Percentiles rank a stretch among this genome's conserved stretches.
These are phyloP conservation scores for Drosophila sp. DNA, from an alignment of 1,140 invertebrate species.

Conservation along the genomic window DNA sequence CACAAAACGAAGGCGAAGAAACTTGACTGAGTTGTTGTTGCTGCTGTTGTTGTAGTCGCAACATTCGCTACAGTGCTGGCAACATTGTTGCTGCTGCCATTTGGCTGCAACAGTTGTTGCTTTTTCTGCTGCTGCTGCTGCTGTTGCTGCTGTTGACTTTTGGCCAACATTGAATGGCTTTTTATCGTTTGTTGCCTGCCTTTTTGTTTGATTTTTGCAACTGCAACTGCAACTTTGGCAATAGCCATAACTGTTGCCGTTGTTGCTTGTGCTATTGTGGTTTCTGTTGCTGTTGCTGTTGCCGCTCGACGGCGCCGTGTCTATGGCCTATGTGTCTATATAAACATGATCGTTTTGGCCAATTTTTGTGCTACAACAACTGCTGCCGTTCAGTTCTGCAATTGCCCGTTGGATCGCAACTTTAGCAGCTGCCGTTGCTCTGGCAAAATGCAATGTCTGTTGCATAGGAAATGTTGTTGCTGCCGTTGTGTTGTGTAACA, in stretches of 20 bases:
- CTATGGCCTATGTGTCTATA: slow-evolving; percentile 69
- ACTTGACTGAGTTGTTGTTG: slow-evolving; percentile 40
- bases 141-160: slow-evolving; percentile 53
- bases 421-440: slow-evolving; percentile 5
- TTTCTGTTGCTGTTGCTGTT: slow-evolving; percentile 27
- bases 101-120: slow-evolving; percentile 52
- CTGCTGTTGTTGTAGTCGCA: slow-evolving; percentile 15
- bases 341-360: slow-evolving; percentile 79
- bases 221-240: slow-evolving; percentile 62
- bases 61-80: slow-evolving; percentile 32
- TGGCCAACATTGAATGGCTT: slow-evolving; percentile 51
- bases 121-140: too few species aligned
- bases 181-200: slow-evolving; percentile 46
- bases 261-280: slow-evolving; percentile 33
- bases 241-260: slow-evolving; percentile 69
- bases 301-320: slow-evolving; percentile 28
- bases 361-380: slow-evolving; percentile 65
- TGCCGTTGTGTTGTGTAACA: slow-evolving; percentile 65
- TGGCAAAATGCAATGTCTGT: neutral
- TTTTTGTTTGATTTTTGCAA: slow-evolving; percentile 72
- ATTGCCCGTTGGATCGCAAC: slow-evolving; percentile 27
- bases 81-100: slow-evolving; percentile 46
- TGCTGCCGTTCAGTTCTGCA: slow-evolving; percentile 52
- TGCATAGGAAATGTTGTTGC: slow-evolving; percentile 22
- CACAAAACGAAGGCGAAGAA: slow-evolving; percentile 27